These are phyloP conservation scores for Sebastiscus albofasciatus DNA, from an alignment of 2,797 vertebrate species.

Conservation along the genomic window DNA sequence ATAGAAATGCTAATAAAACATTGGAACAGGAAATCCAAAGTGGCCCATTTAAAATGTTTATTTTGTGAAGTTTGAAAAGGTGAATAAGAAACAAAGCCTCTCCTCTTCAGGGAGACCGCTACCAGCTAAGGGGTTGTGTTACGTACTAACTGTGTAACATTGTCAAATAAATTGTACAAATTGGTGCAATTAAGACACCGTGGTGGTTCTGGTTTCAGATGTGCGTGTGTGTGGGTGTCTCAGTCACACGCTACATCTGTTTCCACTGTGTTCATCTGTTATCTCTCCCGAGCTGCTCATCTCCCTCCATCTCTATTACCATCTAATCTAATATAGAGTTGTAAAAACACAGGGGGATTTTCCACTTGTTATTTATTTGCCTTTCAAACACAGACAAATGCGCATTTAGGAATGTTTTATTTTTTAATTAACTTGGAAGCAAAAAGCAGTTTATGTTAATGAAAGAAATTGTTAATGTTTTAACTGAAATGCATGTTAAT, in stretches of 20 bases:
- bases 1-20: too few relatives aligned
- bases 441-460: not conserved
- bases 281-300: not conserved
- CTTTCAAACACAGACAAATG: not conserved
- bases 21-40: too few relatives aligned
- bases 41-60: too few relatives aligned
- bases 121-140: not conserved
- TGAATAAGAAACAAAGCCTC: not conserved
- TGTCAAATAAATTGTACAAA: not conserved
- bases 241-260: constrained; percentile 2
- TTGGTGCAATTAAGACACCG: not conserved
- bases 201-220: not conserved
- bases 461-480: not conserved
- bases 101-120: not conserved
- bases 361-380: not conserved
- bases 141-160: not conserved
- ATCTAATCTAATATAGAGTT: not conserved
- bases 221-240: not conserved
- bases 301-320: not conserved
- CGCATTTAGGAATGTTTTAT: not conserved
- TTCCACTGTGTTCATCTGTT: constrained; percentile 18
- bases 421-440: not conserved
- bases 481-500: not conserved
- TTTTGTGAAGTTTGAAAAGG: too few relatives aligned
- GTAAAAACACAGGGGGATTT: not conserved